Evolutionary conservation across 2,888 invertebrate species (phyloP).

Genomic region (Euzetes globulus): DNA sequence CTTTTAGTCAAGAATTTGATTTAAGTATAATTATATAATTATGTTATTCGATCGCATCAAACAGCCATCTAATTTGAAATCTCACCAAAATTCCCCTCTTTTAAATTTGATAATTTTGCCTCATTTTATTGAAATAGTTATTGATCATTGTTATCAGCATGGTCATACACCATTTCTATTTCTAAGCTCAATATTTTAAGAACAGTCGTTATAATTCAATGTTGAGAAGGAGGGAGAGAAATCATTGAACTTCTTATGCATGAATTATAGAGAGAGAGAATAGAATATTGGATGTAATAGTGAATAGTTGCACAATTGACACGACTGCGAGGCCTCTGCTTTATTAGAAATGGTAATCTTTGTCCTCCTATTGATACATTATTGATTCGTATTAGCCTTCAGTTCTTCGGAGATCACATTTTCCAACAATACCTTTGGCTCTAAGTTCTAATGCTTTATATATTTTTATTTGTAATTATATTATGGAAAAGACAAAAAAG

Average conservation of each 20-base stretch:
- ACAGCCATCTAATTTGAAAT: neutral
- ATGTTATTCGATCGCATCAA: neutral
- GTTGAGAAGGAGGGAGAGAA: neutral
- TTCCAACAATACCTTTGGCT: slow-evolving; percentile 9
- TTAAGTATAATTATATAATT: neutral
- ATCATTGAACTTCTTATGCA: neutral
- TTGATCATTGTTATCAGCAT: no score
- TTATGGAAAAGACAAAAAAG: slow-evolving; percentile 1
- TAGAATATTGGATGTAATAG: neutral
- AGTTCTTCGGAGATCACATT: slow-evolving; percentile 14
- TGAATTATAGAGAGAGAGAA: neutral
- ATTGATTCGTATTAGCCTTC: slow-evolving; percentile 7
- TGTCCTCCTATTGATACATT: slow-evolving; percentile 7
- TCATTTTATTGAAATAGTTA: no score
- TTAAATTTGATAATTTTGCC: no score
- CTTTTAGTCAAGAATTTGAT: neutral
- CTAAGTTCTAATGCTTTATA: neutral
- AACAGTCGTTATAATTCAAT: neutral
- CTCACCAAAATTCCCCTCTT: no score
- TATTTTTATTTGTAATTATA: neutral
- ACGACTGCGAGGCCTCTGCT: neutral
- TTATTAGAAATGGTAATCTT: slow-evolving; percentile 21
- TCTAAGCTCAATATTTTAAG: neutral
- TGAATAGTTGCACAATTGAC: neutral
- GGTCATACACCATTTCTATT: neutral